Conservation (phyloP, 2,797 vertebrate genomes). For the Cynodonichthys magdalenae region DNA sequence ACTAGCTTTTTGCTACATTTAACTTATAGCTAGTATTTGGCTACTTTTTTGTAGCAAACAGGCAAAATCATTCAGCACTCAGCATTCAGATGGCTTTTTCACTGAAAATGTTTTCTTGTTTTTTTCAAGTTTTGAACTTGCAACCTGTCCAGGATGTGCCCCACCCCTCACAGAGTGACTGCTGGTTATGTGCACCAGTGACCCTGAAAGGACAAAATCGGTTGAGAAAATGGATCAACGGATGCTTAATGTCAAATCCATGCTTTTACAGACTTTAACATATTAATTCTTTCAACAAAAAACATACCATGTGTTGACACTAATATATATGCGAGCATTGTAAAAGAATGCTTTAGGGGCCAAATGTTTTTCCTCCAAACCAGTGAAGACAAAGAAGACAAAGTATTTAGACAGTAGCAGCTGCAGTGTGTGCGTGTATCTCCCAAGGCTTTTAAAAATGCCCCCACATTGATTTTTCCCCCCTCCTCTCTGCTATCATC, state of each 20-base stretch:
- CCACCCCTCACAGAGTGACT: too few species aligned
- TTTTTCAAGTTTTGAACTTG: not conserved
- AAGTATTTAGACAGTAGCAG: constrained; percentile 48
- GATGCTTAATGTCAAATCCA: constrained; percentile 5
- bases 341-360: constrained; percentile 22
- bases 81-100: too few species aligned
- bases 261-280: not conserved
- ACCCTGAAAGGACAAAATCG: too few species aligned
- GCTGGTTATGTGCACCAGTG: too few species aligned
- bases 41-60: too few species aligned
- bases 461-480: constrained; percentile 70
- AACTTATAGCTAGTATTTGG: too few species aligned
- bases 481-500: constrained; percentile 65
- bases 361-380: constrained; percentile 40
- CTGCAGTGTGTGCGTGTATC: constrained; percentile 13
- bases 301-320: constrained; percentile 18
- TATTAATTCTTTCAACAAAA: not conserved
- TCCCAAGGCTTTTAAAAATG: constrained; percentile 54
- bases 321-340: constrained; percentile 21
- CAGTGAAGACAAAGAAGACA: constrained; percentile 37
- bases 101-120: constrained; percentile 3
- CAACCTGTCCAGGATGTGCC: too few species aligned
- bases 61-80: too few species aligned
- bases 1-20: too few species aligned
- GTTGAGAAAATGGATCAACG: too few species aligned